Evolutionary conservation across 2,888 invertebrate species (phyloP), one percentile per base, ranked within the genome.

Genomic region (Poecilus cupreus): DNA sequence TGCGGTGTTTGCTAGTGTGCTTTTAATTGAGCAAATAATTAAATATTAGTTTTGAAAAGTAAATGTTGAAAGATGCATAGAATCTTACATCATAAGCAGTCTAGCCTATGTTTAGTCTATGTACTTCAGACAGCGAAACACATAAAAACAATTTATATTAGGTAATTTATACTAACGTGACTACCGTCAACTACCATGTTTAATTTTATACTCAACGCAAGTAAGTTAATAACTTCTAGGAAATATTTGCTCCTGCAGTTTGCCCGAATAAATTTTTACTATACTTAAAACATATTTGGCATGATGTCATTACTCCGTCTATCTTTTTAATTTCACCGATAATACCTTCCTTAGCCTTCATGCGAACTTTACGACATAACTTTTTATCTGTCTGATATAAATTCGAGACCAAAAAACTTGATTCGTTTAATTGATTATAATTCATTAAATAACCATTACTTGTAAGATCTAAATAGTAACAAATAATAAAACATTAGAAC

Each of bases 61-160:
- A 54, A 54, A 54, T 54, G 54, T 54, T 54, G 22, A 10, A 11
- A 18, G 18, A 54, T 54, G 54, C 18, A 54, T 32, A 8, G 11
- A 8, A 2, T 20, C 22, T 54, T 54, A 22, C 54, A 54, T 54
- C 54, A 54, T 32, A 8, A 32, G 6, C 6, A 18, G 54, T 54
- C 54, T 54, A 54, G 54, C 54, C 54, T 54, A 54, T 54, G 54
- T 54, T 54, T 54, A 54, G 54, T 54, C 54, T 54, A 22, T 20
- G 22, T 54, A 51, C 51, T 54, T 54, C 54, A 54, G 11, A 11
- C 18, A 54, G 54, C 32, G 32, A 5, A 54, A 54, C 54, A 54
- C 54, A 20, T 54, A 54, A 18, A 32, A 51, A 51, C 51, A 54
- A 18, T 54, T 54, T 54, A 54, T 54, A 54, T 54, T 54, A 54